Percentiles rank a stretch among this genome's conserved stretches.
Conservation (phyloP, 1,140 invertebrate genomes). For the Neodiprion fabricii region DNA sequence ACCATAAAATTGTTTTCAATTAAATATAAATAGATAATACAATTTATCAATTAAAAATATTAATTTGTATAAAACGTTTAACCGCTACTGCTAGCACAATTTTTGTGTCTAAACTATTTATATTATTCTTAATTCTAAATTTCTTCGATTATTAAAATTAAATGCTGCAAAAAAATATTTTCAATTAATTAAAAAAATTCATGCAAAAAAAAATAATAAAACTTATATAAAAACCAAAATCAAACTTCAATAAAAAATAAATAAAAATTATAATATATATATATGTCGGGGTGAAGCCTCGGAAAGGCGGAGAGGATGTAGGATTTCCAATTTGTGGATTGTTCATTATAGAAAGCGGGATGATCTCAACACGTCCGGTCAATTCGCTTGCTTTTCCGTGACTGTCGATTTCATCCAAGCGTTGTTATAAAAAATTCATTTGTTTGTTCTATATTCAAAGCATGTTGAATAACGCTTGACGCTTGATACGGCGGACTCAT, state of each 20-base stretch:
- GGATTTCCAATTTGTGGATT: too few species aligned
- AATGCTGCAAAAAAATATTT: slow-evolving; percentile 35
- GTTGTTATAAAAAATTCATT: too few species aligned
- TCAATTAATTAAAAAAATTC: neutral
- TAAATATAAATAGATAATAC: neutral
- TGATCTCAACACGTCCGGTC: too few species aligned
- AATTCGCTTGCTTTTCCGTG: too few species aligned
- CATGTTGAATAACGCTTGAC: too few species aligned
- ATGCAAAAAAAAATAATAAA: slow-evolving; percentile 8
- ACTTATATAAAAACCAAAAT: neutral
- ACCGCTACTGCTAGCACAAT: too few species aligned
- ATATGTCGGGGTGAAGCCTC: too few species aligned
- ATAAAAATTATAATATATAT: slow-evolving; percentile 25
- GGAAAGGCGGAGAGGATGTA: too few species aligned
- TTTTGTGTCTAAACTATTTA: slow-evolving; percentile 29
- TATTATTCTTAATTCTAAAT: slow-evolving; percentile 46
- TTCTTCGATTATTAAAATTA: slow-evolving; percentile 39
- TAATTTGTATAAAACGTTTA: slow-evolving; percentile 27
- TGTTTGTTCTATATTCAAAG: too few species aligned
- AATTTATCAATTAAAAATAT: slow-evolving; percentile 34
- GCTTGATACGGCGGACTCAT: too few species aligned
- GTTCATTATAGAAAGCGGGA: too few species aligned
- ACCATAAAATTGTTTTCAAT: neutral
- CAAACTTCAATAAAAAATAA: slow-evolving; percentile 16
- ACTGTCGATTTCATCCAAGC: too few species aligned